Conservation (phyloP, 2,797 vertebrate genomes). For the Petrocephalus sullivani region DNA sequence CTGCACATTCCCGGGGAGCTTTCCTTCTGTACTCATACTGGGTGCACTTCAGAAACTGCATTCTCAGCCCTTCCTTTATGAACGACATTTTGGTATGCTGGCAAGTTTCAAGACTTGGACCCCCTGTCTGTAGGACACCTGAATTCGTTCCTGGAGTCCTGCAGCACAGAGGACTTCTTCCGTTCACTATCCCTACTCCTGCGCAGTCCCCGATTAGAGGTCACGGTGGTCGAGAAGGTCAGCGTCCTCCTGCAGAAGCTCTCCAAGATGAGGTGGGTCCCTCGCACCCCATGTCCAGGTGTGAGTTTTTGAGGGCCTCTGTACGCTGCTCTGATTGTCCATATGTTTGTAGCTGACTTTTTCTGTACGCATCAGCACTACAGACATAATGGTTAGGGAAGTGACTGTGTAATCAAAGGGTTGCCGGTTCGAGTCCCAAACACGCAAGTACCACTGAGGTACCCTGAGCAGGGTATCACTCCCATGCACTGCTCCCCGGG, state of each 20-base stretch:
- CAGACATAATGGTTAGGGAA: neutral
- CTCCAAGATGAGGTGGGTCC: constrained; percentile 68
- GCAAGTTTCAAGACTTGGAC: neutral
- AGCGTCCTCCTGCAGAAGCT: constrained; percentile 68
- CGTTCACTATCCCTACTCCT: constrained; percentile 66
- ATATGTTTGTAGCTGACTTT: neutral
- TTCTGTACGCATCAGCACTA: neutral
- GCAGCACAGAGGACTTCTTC: constrained; percentile 79
- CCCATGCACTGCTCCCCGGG: no score
- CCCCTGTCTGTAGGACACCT: constrained; percentile 58
- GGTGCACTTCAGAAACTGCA: neutral
- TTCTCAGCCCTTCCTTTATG: neutral
- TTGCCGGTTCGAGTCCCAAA: no score
- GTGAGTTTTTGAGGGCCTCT: neutral
- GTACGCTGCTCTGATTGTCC: neutral
- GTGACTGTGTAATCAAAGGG: no score
- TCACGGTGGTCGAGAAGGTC: constrained; percentile 72
- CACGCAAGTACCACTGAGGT: no score
- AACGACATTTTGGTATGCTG: neutral
- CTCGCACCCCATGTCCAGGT: neutral
- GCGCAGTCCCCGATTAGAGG: constrained; percentile 66
- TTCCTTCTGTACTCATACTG: neutral
- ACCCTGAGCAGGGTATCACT: no score
- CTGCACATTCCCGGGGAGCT: neutral
- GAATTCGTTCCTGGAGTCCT: constrained; percentile 71